Evolutionary conservation across 2,888 invertebrate species (phyloP).

Genomic region (Plusia festucae): DNA sequence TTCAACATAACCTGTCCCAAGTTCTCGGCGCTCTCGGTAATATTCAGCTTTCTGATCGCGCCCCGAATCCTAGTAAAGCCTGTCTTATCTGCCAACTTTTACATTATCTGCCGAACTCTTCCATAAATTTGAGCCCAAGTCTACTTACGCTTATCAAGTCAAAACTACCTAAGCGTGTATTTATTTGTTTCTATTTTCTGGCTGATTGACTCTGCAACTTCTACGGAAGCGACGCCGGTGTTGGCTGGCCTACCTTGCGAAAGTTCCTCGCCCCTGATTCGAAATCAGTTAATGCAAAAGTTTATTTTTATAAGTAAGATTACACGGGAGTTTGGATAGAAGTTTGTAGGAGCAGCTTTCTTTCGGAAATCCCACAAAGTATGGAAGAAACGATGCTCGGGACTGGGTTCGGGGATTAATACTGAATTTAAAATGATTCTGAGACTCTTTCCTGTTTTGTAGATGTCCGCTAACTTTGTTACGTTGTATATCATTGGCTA

Average conservation of each 20-base stretch:
- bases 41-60: conserved; percentile 73
- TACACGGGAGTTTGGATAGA: conserved; percentile 85
- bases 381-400: conserved; percentile 81
- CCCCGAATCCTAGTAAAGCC: conserved; percentile 76
- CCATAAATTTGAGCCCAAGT: conserved; percentile 82
- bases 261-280: conserved; percentile 84
- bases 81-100: conserved; percentile 85
- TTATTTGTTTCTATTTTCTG: conserved; percentile 88
- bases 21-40: conserved; percentile 67
- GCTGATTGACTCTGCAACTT: conserved; percentile 84
- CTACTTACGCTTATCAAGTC: conserved; percentile 85
- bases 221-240: conserved; percentile 71
- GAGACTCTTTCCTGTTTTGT: conserved; percentile 75
- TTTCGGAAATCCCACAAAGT: conserved; percentile 86
- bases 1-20: conserved; percentile 69
- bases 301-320: conserved; percentile 90
- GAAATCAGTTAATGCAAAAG: conserved; percentile 90
- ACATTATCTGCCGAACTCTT: conserved; percentile 83
- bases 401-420: conserved; percentile 84
- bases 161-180: conserved; percentile 86
- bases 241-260: conserved; percentile 80
- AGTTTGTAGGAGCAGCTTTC: conserved; percentile 86
- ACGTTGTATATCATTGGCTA: conserved; percentile 74
- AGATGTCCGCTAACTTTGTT: conserved; percentile 75
- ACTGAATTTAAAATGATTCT: conserved; percentile 86